A percentile compares a stretch with the other conserved stretches of the same genome.
Conservation (phyloP, 2,888 invertebrate species). For the Xiphydria camelus region DNA sequence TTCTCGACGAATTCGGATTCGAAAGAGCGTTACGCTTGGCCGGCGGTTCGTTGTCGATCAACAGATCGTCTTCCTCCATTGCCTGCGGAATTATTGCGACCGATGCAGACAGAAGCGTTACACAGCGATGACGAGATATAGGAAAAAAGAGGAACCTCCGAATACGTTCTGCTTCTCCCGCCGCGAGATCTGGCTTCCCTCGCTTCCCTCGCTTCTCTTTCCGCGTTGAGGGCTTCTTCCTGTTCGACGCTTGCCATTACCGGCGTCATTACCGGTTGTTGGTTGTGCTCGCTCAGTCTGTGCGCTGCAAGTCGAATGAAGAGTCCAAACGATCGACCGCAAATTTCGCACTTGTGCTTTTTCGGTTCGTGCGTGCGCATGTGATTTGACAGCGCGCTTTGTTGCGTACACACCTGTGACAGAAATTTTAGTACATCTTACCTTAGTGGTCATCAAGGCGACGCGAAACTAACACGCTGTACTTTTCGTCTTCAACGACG, state of each 20-base stretch:
- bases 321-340: conserved; percentile 46
- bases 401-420: conserved; percentile 45
- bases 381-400: conserved; percentile 50
- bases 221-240: conserved; percentile 47
- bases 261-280: conserved; percentile 34
- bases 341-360: conserved; percentile 47
- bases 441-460: too few species aligned
- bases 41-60: conserved; percentile 27
- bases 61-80: conserved; percentile 29
- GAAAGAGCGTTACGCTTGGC: conserved; percentile 27
- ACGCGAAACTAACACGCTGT: too few species aligned
- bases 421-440: too few species aligned
- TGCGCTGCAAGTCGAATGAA: conserved; percentile 46
- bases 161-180: conserved; percentile 30
- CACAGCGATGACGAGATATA: not conserved
- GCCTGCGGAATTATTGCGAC: conserved; percentile 21
- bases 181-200: conserved; percentile 34
- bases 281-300: conserved; percentile 43
- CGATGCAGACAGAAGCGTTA: not conserved
- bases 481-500: not conserved
- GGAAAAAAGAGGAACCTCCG: conserved; percentile 29
- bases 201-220: conserved; percentile 45
- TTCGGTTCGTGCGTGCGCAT: conserved; percentile 52
- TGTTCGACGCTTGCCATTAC: conserved; percentile 42
- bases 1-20: conserved; percentile 31